Evolutionary conservation across 2,113 vertebrate genomes (phyloP), one percentile per base, ranked within the genome.

Genomic region (Glaucomys volans): DNA sequence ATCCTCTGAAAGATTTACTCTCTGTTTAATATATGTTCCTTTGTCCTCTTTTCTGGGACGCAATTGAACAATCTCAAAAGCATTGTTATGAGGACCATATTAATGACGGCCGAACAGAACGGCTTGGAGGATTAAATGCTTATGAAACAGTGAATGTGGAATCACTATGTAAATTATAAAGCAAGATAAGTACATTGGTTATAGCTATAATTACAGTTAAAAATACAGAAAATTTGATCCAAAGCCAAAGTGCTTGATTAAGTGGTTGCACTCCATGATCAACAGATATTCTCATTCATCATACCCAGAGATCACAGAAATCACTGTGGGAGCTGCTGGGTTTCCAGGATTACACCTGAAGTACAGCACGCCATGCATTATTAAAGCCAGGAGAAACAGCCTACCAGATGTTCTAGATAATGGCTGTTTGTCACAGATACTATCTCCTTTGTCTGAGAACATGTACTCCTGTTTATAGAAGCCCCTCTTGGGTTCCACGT

Each of bases 391-490:
- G 82, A 95, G 77, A 79, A 91, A 90, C 67, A 50, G 79, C 86
- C 59, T 47, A 75, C 87, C 97, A 97, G 97, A 96, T 96, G 97
- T 97, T 95, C 88, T 91, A 90, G 81, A 86, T 96, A 90, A 96
- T 50, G 77, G 40, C 69, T 89, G 62, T 95, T 95, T 82, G 88
- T 94, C 97, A 95, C 8, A 40, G 77, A 94, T 85, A 96, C 71
- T 64, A 97, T 77, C 74, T 59, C 62, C 94, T 95, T 87, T 91
- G 94, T 95, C 90, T 95, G 91, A 93, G 93, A 96, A 91, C 79
- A 79, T 83, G 88, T 94, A 96, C 86, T 96, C 86, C 32, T 91
- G 93, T 95, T 95, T 97, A 86, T 69, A 86, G 95, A 96, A 95
- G 75, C 28, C 62, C 64, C 69, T 91, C 86, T 82, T 95, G 44